Evolutionary conservation across 2,797 vertebrate species (phyloP), one percentile per base, ranked within the genome.

Genomic region (Enteromius afrohamiltoni): DNA sequence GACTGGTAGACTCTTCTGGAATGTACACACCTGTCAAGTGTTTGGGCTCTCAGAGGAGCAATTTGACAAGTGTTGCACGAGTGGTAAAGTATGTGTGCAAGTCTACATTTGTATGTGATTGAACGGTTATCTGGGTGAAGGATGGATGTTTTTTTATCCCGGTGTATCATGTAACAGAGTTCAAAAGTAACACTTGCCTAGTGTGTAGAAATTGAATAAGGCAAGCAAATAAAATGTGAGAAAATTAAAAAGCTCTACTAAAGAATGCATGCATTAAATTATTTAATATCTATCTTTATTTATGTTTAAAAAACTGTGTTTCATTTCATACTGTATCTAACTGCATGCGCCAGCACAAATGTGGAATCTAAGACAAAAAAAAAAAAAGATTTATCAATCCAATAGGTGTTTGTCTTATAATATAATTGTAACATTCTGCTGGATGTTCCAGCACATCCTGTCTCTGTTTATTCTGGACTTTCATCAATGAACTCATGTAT

Each of bases 21-120:
- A 78, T 60, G 42, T 64, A 62, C 75, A 78, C 67, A 78, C 21
- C 29, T 78, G 65, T 51, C 51, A 70, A 34, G 19, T 29, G 8
- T 1, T 4, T 1, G 7, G 23, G 45, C n/a, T 71, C 45, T 86
- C 67, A 67, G 5, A 37, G 34, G 60, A 75, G 64, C 53, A 34
- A 65, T 58, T 26, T 29, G 55, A 73, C 23, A 70, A 68, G 74
- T 74, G 55, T 64, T 67, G 34, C 51, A 21, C 14, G 21, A n/a
- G 21, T 26, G 49, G 40, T 5, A 55, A 49, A 53, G 62, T 51
- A 34, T 55, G 23, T 17, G 76, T 70, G 49, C 29, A 7, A 65
- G 51, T 11, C 29, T 76, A 23, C 17, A 16, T 71, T 4, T 45
- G 26, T 29, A n/a, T 49, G 45, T 79, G 62, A 75, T 75, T 7